Percentiles rank a stretch among this genome's conserved stretches.
phyloP scores from a whole-genome alignment of 2,797 vertebrate genomes.

The Bovichtus variegatus region DNA sequence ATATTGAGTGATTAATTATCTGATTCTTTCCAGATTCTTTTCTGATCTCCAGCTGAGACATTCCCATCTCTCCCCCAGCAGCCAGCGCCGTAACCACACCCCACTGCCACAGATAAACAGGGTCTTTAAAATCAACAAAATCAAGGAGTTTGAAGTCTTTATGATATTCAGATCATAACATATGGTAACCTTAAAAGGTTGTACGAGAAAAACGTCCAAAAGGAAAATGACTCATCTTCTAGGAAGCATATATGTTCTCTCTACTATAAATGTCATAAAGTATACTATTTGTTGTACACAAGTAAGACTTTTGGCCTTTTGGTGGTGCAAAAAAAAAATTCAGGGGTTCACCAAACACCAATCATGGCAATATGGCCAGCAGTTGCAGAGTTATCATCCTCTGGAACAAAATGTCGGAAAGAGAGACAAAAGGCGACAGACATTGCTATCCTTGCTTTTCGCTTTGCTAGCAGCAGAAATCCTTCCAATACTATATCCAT shows the following conservation, averaged over 20 bases:
- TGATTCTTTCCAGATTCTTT: too few relatives aligned
- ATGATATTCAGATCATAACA: not conserved
- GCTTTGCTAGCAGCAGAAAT: not conserved
- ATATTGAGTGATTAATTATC: too few relatives aligned
- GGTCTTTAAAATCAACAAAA: not conserved
- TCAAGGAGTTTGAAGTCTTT: accelerated
- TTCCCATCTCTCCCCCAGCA: too few relatives aligned
- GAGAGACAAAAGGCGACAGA: not conserved
- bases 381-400: not conserved
- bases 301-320: not conserved
- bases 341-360: not conserved
- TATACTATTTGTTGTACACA: not conserved
- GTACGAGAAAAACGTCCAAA: accelerated
- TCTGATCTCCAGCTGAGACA: too few relatives aligned
- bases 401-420: not conserved
- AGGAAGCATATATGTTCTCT: not conserved
- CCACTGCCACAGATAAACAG: too few relatives aligned
- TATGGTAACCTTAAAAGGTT: not conserved
- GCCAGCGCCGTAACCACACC: too few relatives aligned
- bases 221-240: not conserved
- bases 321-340: not conserved
- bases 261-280: not conserved
- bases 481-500: not conserved
- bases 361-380: not conserved
- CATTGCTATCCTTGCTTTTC: not conserved